Conservation (phyloP, 2,888 invertebrate genomes). For the Eueremaeus valkanovi region DNA sequence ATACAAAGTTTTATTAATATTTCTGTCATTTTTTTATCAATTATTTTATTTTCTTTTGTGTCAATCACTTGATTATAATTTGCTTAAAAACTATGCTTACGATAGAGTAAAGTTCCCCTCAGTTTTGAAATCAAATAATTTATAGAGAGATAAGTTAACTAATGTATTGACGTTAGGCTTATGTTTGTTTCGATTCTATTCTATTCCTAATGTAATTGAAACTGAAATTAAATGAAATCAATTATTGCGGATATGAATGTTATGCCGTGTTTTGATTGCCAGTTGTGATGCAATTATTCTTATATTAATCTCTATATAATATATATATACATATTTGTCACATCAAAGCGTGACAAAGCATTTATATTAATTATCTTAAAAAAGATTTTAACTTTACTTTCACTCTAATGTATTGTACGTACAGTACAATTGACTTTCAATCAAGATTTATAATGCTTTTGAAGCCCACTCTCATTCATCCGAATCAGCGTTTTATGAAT, state of each 20-base stretch:
- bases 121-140: neutral
- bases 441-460: too few relatives aligned
- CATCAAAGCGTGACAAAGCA: too few relatives aligned
- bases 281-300: constrained; percentile 15
- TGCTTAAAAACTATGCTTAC: neutral
- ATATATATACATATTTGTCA: too few relatives aligned
- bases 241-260: constrained; percentile 22
- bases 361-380: too few relatives aligned
- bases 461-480: too few relatives aligned
- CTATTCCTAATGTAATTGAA: neutral
- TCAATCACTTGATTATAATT: neutral
- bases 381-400: too few relatives aligned
- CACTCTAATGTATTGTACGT: too few relatives aligned
- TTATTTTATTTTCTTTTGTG: neutral
- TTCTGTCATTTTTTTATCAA: neutral
- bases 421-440: too few relatives aligned
- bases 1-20: neutral
- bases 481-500: too few relatives aligned
- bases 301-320: too few relatives aligned
- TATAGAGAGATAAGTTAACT: neutral
- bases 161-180: neutral
- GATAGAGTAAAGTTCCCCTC: neutral
- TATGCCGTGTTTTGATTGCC: constrained; percentile 12
- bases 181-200: neutral
- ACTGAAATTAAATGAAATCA: neutral